These are phyloP conservation scores for Nautilus pompilius DNA, from an alignment of 1,140 invertebrate species.

Conservation along the genomic window DNA sequence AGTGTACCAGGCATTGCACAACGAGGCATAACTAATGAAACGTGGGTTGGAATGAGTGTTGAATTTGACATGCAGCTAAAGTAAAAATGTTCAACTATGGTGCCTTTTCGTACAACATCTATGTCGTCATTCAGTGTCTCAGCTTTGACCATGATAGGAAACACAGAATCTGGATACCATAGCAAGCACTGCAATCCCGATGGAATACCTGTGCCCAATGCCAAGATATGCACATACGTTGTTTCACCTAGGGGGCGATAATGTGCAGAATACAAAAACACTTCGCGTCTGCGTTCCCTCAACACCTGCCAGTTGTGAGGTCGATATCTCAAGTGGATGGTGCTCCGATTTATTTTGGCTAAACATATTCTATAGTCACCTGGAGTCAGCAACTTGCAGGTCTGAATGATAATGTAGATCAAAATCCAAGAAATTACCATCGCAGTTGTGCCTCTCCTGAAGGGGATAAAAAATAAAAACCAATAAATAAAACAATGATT, in stretches of 20 bases:
- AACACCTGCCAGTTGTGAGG: background rate
- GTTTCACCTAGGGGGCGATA: background rate
- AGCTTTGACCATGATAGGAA: background rate
- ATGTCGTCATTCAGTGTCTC: background rate
- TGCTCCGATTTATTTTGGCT: background rate
- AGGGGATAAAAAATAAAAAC: background rate
- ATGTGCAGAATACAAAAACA: background rate
- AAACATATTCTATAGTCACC: background rate
- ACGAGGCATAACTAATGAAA: background rate
- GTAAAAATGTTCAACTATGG: conserved; percentile 1
- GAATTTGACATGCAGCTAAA: background rate
- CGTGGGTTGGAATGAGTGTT: background rate
- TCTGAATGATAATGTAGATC: conserved; percentile 2
- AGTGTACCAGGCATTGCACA: background rate
- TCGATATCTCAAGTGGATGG: background rate
- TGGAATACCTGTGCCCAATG: background rate
- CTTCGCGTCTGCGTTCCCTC: background rate
- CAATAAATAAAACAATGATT: too few relatives aligned
- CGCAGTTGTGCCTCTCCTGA: background rate
- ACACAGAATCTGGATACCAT: background rate
- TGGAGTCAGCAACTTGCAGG: background rate
- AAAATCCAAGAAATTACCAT: background rate
- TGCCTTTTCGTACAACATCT: background rate
- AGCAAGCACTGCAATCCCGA: background rate
- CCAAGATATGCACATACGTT: background rate